Evolutionary conservation across 1,140 invertebrate species (phyloP), one percentile per base, ranked within the genome.

Genomic region (Drosophila subpulchrella): DNA sequence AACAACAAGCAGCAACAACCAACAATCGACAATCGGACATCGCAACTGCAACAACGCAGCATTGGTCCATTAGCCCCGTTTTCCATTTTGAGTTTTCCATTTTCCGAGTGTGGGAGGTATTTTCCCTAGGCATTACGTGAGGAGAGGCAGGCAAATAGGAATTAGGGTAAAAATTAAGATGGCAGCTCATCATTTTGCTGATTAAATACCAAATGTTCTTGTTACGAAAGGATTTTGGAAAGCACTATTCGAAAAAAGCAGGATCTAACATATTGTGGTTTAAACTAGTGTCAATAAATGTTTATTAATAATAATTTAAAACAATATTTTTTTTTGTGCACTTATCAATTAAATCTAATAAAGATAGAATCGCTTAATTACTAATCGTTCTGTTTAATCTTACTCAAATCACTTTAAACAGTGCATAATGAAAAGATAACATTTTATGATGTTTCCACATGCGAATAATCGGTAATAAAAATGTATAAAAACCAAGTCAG

Each of bases 51-150:
- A 42, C 79, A 47, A 20, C 50, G 50, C 71, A 70, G 76, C 84
- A 63, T 70, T 83, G 84, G 84, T 83, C 83, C 83, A 88, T 88
- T 88, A 89, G 83, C 84, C 72, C 67, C 84, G 79, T 83, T 88
- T 75, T 57, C 44, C 30, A 50, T 27, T 4, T 24, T 17, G 27
- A 27, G 30, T 61, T 61, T 61, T 61, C 34, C 39, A 51, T 68
- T 68, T 65, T 53, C 60, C 60, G 46, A n/a, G 11, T 6, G 54
- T 13, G 44, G 57, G 72, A 59, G 78, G 20, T 13, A 11, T 20
- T 42, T 38, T 48, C n/a, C 44, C 57, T 24, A 27, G 30, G 47
- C 12, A 20, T 38, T 78, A 63, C 59, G 71, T 60, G 60, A 27
- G 59, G 11, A 20, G 15, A 20, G 59, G 32, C 68, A 74, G 71